Base-by-base conservation (phyloP, 2,797 vertebrate species). In the Gambusia yucatana region DNA sequence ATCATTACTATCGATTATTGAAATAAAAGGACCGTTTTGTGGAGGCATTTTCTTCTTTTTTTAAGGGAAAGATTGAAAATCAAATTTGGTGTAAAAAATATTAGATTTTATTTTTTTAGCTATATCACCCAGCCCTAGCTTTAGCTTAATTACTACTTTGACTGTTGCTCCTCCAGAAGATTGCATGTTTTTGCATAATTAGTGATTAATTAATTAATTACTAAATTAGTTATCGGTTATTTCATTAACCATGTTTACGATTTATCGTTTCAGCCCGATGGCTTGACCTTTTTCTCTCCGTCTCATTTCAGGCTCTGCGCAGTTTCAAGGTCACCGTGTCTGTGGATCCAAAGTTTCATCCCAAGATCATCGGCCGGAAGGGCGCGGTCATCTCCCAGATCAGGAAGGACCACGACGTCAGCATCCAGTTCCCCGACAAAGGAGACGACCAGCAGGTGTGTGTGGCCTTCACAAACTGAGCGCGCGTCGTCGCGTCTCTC, bases 381-480 rank as follows among this genome's bases (percentile, higher is more conserved):
- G 96, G 96, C 75, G 94, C 94, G 0, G 93, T 96, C 78, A 96
- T 97, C 86, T 94, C 96, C 41, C 95, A 96, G 87, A 96, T 97
- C 87, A 94, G 96, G 72, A 96, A 96, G 86, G 93, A 97, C 76
- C 94, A 96, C 33, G 93, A 97, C 20, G 96, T 97, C 79, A 96
- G 87, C 72, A 95, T 97, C 84, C 96, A 96, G 93, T 97, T 97
- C 84, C 95, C 96, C 20, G 95, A 96, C 84, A 97, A 96, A 92
- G 92, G 92, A 77, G 96, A 94, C n/a, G 94, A 96, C 78, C 95
- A 94, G 88, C 96, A 97, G 96, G 96, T 96, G 48, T n/a, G 79
- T 50, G 36, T 10, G 3, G 5, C 65, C 39, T 67, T 67, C 39
- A 43, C 2, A 5, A 41, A 9, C 20, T 10, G 33, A 39, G 9